Evolutionary conservation across 1,140 invertebrate species (phyloP), one percentile per base, ranked within the genome.

Genomic region (Pseudomyrmex flavicornis): DNA sequence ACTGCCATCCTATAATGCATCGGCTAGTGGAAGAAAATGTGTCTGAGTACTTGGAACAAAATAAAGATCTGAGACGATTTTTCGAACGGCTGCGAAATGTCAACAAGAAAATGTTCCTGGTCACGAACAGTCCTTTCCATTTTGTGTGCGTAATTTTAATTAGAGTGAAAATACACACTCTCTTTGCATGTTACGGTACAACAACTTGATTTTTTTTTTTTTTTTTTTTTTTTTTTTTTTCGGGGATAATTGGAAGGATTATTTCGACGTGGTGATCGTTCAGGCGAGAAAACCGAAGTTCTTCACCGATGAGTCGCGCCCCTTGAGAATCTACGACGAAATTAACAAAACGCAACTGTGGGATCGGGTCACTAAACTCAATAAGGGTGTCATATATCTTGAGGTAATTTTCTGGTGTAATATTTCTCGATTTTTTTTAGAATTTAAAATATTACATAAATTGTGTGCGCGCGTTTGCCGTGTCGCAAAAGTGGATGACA

Each of bases 281-380:
- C 98, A 98, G 92, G 98, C 99, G 0, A 96, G 98, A 87, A 99
- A 99, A 92, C 99, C 99, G 1, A 97, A 97, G 88, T 99, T 99
- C 94, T 99, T 99, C 94, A 98, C 97, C n/a, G 98, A 98, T 90
- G 96, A 97, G 92, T 97, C 97, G 52, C 96, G 98, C 63, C 98
- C 98, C 0, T 97, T 99, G 84, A 95, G 99, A 89, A 95, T 98
- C 15, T 99, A 98, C 91, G 97, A 99, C 91, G 96, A 97, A 91
- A 95, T 95, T 65, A 96, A 96, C 26, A 96, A 97, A 89, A 97
- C 96, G 1, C 97, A 98, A 88, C 95, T 98, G 0, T 99, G 98
- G 98, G 98, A 99, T 93, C 96, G 97, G 86, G 98, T 99, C 3
- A 97, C 96, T 0, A 96, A 96, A 76, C 93, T 99, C 9, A 96